Evolutionary conservation across 2,113 vertebrate genomes (phyloP).

Genomic region (Cavia porcellus): DNA sequence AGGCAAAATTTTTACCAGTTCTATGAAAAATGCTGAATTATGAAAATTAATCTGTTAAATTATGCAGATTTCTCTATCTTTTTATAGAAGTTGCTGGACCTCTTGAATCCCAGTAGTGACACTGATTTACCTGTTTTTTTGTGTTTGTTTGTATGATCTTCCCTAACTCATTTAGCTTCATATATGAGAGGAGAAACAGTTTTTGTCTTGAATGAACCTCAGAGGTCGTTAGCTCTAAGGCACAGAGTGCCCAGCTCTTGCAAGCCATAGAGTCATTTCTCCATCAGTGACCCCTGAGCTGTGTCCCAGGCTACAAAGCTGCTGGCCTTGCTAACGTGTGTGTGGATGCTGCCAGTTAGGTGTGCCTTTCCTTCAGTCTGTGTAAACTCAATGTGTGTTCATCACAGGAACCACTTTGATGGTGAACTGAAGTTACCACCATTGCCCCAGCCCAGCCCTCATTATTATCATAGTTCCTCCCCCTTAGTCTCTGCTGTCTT

Average conservation of each 20-base stretch:
- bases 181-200: not conserved
- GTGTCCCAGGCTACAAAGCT: not conserved
- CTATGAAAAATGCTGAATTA: not conserved
- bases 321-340: too few species aligned
- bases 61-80: not conserved
- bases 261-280: not conserved
- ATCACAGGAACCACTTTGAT: not conserved
- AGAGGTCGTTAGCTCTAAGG: not conserved
- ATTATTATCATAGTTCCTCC: not conserved
- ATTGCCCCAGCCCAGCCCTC: not conserved
- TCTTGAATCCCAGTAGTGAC: not conserved
- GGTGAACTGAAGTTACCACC: not conserved
- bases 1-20: not conserved
- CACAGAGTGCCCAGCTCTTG: not conserved
- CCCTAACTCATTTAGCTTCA: not conserved
- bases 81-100: conserved; percentile 34
- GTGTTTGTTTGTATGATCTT: not conserved
- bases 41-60: conserved; percentile 25
- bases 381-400: not conserved
- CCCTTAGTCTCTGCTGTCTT: not conserved
- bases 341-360: too few species aligned
- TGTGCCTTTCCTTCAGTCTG: not conserved
- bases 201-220: not conserved
- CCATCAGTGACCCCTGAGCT: not conserved
- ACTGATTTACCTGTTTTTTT: not conserved